phyloP scores from a whole-genome alignment of 1,140 invertebrate species.

The Drosophila simulans region DNA sequence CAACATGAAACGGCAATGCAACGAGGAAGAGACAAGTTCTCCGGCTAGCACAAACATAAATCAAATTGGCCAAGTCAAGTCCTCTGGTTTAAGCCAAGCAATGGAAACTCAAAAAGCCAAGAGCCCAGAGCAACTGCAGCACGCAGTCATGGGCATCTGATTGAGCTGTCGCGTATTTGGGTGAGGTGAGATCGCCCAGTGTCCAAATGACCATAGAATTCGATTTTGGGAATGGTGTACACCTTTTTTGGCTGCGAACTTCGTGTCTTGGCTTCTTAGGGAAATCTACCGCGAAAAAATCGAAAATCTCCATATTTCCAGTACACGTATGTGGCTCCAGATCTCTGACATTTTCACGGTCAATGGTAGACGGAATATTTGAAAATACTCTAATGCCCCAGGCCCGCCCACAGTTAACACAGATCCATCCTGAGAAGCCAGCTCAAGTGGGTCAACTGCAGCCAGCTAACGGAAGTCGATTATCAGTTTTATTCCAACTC shows the following conservation, averaged over 20 bases:
- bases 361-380: conserved; percentile 9
- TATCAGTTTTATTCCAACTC: conserved; percentile 47
- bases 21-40: conserved; percentile 66
- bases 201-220: conserved; percentile 43
- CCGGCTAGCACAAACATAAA: conserved; percentile 58
- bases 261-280: conserved; percentile 59
- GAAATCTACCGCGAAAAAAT: conserved; percentile 48
- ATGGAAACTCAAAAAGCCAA: neutral
- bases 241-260: conserved; percentile 47
- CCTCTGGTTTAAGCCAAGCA: conserved; percentile 7
- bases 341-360: conserved; percentile 56
- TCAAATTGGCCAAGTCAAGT: conserved; percentile 65
- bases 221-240: conserved; percentile 1
- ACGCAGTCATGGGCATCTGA: conserved; percentile 80
- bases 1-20: conserved; percentile 78
- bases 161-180: conserved; percentile 81
- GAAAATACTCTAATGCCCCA: conserved; percentile 1
- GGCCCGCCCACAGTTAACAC: conserved; percentile 58
- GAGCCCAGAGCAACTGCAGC: conserved; percentile 37
- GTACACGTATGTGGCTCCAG: conserved; percentile 56
- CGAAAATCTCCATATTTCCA: conserved; percentile 63
- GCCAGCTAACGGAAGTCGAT: conserved; percentile 55
- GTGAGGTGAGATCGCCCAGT: conserved; percentile 74
- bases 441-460: conserved; percentile 48
- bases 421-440: conserved; percentile 20